Percentiles rank a stretch among this genome's conserved stretches.
Conservation (phyloP, 2,888 invertebrate genomes). For the Pyrrhia umbra region DNA sequence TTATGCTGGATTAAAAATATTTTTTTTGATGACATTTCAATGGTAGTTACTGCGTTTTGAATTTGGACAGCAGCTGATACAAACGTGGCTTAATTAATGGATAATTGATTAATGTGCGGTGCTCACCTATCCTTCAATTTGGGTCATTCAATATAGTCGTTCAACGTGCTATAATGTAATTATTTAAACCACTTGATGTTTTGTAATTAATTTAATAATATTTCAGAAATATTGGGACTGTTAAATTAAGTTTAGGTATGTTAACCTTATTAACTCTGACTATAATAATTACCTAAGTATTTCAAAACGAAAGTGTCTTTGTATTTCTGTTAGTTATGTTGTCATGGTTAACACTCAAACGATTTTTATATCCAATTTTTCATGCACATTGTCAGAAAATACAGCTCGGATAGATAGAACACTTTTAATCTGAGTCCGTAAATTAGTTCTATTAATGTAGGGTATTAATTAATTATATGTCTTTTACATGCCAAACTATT, state of each 20-base stretch:
- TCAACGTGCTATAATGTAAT: slow-evolving; percentile 1
- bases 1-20: slow-evolving; percentile 21
- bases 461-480: no score
- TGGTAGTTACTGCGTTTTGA: slow-evolving; percentile 7
- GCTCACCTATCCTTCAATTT: slow-evolving; percentile 40
- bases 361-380: no score
- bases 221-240: not conserved
- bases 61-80: slow-evolving; percentile 13
- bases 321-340: not conserved
- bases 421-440: no score
- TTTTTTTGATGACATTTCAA: slow-evolving; percentile 6
- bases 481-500: no score
- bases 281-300: no score
- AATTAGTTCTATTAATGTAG: no score
- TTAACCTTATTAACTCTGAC: not conserved
- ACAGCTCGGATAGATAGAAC: no score
- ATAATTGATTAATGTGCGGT: slow-evolving; percentile 32
- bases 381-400: no score
- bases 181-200: slow-evolving; percentile 28
- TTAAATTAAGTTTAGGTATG: not conserved
- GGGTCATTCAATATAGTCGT: slow-evolving; percentile 23
- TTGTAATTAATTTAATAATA: slow-evolving; percentile 12
- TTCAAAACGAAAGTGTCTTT: not conserved
- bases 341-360: no score
- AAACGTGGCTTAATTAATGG: slow-evolving; percentile 37